phyloP scores from a whole-genome alignment of 2,113 vertebrate species.

The Phylloscopus trochiloides region DNA sequence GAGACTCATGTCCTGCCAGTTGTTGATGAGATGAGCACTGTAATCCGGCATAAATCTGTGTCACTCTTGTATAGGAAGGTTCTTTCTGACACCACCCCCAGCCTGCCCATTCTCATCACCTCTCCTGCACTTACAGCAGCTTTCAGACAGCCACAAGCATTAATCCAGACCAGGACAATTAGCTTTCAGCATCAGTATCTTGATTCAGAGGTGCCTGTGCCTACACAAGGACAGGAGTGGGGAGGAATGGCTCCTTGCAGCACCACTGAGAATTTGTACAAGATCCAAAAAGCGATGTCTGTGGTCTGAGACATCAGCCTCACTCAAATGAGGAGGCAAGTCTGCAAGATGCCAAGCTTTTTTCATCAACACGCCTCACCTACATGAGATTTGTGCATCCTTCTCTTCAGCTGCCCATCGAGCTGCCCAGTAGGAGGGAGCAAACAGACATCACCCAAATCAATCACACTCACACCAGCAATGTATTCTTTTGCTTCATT shows the following conservation, averaged over 20 bases:
- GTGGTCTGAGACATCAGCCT: background rate
- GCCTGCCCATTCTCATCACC: background rate
- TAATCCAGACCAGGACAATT: background rate
- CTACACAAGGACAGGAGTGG: background rate
- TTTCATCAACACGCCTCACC: background rate
- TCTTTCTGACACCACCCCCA: background rate
- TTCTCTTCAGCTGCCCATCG: background rate
- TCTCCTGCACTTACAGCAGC: accelerated
- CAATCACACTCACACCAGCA: accelerated
- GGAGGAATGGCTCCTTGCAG: background rate
- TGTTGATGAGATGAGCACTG: background rate
- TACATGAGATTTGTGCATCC: background rate
- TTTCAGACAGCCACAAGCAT: background rate
- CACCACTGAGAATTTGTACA: background rate
- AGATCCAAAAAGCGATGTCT: background rate
- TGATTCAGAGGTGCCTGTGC: background rate
- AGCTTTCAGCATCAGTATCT: background rate
- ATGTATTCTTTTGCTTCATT: background rate
- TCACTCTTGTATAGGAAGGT: background rate
- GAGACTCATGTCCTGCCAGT: background rate
- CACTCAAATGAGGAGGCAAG: background rate
- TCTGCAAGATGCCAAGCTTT: background rate
- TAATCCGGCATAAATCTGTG: background rate
- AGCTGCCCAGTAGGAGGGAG: background rate
- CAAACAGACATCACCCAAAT: background rate